Evolutionary conservation across 2,113 vertebrate species (phyloP).

Genomic region (Gavia stellata): DNA sequence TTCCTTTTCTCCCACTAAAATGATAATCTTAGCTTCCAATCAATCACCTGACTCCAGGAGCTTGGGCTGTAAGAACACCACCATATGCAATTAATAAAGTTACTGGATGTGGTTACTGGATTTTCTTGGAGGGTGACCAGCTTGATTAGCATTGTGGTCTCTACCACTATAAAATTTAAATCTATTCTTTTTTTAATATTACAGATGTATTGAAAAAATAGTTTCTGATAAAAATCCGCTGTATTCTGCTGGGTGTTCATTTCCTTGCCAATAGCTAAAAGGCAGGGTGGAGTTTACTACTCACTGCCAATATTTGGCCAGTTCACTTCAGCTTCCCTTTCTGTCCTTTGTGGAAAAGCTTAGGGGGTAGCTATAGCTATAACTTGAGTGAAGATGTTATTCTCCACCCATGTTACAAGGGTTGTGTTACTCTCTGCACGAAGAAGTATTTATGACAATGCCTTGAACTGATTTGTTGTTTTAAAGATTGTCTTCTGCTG

Average conservation of each 20-base stretch:
- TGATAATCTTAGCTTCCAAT: background rate
- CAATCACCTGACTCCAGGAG: background rate
- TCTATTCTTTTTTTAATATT: background rate
- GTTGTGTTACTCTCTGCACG: background rate
- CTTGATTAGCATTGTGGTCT: background rate
- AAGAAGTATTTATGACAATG: background rate
- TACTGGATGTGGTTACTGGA: background rate
- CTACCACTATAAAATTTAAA: background rate
- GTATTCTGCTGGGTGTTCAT: background rate
- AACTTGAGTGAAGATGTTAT: background rate
- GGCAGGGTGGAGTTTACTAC: background rate
- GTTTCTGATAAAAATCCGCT: background rate
- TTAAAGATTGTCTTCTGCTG: background rate
- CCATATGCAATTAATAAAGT: background rate
- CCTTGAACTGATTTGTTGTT: background rate
- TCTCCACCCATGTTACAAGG: background rate
- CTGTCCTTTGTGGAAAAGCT: background rate
- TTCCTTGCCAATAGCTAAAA: background rate
- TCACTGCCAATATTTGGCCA: background rate
- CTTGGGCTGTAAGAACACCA: background rate
- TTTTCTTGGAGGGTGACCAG: background rate
- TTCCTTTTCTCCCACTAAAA: background rate
- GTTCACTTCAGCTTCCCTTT: background rate
- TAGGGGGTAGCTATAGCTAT: background rate
- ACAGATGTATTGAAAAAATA: background rate